A percentile compares a stretch with the other conserved stretches of the same genome.
Conservation (phyloP, 2,797 vertebrate genomes). For the Acanthiza pusilla region DNA sequence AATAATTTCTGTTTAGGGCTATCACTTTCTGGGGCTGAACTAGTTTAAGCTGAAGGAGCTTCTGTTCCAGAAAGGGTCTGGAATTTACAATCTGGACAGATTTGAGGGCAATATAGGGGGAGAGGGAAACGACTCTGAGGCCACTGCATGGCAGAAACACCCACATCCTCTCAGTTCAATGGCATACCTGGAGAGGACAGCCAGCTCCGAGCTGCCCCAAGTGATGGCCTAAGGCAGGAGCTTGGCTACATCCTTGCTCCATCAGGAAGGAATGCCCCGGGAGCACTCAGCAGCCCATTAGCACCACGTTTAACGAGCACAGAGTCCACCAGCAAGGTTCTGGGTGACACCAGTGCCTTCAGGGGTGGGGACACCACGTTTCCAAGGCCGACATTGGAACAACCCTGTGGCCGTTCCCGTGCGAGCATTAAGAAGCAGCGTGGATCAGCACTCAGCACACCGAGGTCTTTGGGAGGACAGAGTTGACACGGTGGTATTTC, state of each 20-base stretch:
- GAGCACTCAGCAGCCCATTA: not conserved
- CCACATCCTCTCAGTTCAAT: not conserved
- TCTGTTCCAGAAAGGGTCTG: not conserved
- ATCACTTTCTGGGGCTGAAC: not conserved
- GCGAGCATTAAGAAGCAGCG: accelerated
- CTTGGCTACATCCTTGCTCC: not conserved
- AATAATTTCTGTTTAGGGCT: not conserved
- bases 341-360: not conserved
- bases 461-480: not conserved
- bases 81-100: not conserved
- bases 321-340: not conserved
- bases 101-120: accelerated
- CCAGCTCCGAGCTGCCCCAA: not conserved
- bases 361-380: accelerated
- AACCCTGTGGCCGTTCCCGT: accelerated
- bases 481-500: not conserved
- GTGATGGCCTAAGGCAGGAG: accelerated
- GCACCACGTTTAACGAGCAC: not conserved
- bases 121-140: not conserved
- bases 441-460: not conserved
- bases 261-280: not conserved
- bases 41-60: not conserved
- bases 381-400: accelerated
- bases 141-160: accelerated
- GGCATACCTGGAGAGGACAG: not conserved